These are phyloP conservation scores for Laupala kohalensis DNA, from an alignment of 1,140 invertebrate genomes.

Conservation along the genomic window DNA sequence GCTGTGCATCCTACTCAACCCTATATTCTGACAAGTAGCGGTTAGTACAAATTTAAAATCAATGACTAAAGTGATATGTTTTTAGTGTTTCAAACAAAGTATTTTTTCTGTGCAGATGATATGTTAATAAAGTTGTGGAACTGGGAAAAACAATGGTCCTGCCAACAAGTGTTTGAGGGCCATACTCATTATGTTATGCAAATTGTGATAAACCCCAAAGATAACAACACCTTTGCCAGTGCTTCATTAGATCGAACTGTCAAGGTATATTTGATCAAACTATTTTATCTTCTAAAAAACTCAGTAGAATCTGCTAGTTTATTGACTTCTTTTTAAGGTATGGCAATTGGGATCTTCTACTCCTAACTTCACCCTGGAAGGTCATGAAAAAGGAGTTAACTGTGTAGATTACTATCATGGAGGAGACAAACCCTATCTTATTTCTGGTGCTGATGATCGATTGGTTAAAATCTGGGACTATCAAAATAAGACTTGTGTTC, in stretches of 20 bases:
- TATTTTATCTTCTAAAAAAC: neutral
- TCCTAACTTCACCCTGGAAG: slow-evolving; percentile 96
- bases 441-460: slow-evolving; percentile 96
- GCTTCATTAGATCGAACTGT: slow-evolving; percentile 94
- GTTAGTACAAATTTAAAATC: slow-evolving; percentile 37
- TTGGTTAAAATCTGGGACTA: slow-evolving; percentile 99
- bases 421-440: slow-evolving; percentile 99
- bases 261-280: slow-evolving; percentile 47
- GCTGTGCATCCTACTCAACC: slow-evolving; percentile 95
- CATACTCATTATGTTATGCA: slow-evolving; percentile 99
- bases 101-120: slow-evolving; percentile 60
- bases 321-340: slow-evolving; percentile 40
- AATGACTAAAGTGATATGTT: neutral
- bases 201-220: slow-evolving; percentile 98
- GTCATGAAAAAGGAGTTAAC: slow-evolving; percentile 98
- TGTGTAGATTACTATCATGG: slow-evolving; percentile 99
- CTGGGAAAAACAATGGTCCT: slow-evolving; percentile 96
- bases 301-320: neutral
- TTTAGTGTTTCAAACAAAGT: neutral
- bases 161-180: slow-evolving; percentile 94
- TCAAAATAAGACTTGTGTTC: slow-evolving; percentile 98
- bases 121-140: slow-evolving; percentile 99
- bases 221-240: slow-evolving; percentile 99
- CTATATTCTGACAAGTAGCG: slow-evolving; percentile 91
- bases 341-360: slow-evolving; percentile 95